Percentiles rank a stretch among this genome's conserved stretches.
These are phyloP conservation scores for Xyrauchen texanus DNA, from an alignment of 2,113 vertebrate genomes.

Conservation along the genomic window DNA sequence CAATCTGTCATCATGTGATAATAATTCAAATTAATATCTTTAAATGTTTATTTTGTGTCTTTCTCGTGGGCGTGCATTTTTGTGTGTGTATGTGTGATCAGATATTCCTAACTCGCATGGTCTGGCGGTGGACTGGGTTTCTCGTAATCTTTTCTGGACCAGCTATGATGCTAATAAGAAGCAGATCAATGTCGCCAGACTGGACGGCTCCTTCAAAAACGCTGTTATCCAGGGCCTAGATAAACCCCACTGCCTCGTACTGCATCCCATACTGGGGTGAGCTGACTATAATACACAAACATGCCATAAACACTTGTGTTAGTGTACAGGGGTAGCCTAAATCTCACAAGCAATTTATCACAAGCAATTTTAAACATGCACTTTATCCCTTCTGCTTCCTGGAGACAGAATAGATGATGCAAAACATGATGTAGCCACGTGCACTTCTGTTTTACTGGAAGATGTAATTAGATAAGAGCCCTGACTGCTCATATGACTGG, in stretches of 20 bases:
- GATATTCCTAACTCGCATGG: slow-evolving; percentile 94
- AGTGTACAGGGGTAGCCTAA: not conserved
- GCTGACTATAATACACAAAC: slow-evolving; percentile 33
- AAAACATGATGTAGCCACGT: no score
- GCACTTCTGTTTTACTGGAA: no score
- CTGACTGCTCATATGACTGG: no score
- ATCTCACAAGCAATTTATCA: not conserved
- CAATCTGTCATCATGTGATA: not conserved
- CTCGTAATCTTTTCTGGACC: slow-evolving; percentile 97
- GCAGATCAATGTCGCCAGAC: slow-evolving; percentile 94
- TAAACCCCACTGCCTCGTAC: slow-evolving; percentile 91
- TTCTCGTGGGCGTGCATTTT: no score
- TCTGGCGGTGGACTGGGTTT: slow-evolving; percentile 95
- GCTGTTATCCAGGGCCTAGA: slow-evolving; percentile 94
- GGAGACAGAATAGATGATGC: no score
- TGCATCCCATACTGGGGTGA: slow-evolving; percentile 88
- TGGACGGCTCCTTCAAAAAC: slow-evolving; percentile 97
- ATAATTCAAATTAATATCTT: not conserved
- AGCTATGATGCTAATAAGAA: slow-evolving; percentile 96
- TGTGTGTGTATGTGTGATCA: slow-evolving; percentile 56
- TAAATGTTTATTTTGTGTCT: slow-evolving; percentile 2
- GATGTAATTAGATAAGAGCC: no score
- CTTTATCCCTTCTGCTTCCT: not conserved
- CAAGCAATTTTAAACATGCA: no score
- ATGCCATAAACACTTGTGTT: no score